Evolutionary conservation across 2,888 invertebrate genomes (phyloP).

Genomic region (Tridacna gigas): DNA sequence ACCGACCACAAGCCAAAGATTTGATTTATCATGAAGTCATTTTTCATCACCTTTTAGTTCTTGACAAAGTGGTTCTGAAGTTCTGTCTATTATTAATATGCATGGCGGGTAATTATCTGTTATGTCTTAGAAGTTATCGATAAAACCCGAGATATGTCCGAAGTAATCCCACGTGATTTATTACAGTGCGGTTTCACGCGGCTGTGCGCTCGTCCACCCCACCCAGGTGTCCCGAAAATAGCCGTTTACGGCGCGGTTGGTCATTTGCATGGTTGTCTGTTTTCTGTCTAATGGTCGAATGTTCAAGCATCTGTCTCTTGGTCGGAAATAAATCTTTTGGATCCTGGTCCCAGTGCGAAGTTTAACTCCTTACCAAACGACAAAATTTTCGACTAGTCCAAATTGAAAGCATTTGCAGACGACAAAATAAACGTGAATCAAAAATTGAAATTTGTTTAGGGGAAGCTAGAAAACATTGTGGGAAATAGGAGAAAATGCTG

Average conservation of each 20-base stretch:
- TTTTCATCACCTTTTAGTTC: background rate
- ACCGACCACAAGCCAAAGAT: too few species aligned
- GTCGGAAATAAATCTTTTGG: too few species aligned
- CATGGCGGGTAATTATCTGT: constrained; percentile 19
- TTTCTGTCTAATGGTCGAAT: too few species aligned
- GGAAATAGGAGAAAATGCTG: background rate
- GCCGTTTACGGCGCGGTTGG: too few species aligned
- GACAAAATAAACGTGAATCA: background rate
- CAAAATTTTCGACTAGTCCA: background rate
- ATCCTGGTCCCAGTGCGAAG: too few species aligned
- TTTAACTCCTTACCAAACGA: background rate
- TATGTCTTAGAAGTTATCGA: constrained; percentile 16
- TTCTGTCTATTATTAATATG: constrained; percentile 11
- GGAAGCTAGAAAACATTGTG: background rate
- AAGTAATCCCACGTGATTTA: constrained; percentile 21
- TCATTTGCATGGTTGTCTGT: too few species aligned
- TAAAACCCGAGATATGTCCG: constrained; percentile 19
- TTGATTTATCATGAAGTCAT: background rate
- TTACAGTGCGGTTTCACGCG: background rate
- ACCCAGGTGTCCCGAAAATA: background rate
- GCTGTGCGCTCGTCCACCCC: background rate
- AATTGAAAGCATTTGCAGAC: background rate
- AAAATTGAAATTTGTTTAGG: background rate
- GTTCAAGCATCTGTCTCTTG: too few species aligned
- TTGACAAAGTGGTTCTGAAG: background rate